These are phyloP conservation scores for Notarius quadriscutis DNA, from an alignment of 2,113 vertebrate species.

Conservation along the genomic window DNA sequence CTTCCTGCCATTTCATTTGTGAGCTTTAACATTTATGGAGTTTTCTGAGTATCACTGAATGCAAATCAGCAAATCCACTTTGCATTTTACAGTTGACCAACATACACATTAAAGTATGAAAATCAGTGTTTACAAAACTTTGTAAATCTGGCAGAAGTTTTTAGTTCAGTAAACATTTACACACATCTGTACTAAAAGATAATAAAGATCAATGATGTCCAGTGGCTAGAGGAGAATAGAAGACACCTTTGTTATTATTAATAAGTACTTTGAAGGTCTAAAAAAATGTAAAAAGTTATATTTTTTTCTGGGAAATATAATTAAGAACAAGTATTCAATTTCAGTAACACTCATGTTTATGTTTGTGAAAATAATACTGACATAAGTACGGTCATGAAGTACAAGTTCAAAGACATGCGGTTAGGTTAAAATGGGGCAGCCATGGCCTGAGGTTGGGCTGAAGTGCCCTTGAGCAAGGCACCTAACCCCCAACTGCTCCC, in stretches of 20 bases:
- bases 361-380: neutral
- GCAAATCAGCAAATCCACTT: neutral
- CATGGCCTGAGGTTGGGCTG: too few species aligned
- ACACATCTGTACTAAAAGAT: too few species aligned
- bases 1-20: neutral
- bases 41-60: neutral
- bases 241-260: too few species aligned
- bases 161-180: too few species aligned
- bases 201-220: too few species aligned
- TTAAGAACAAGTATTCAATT: neutral
- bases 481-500: too few species aligned
- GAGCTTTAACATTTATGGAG: neutral
- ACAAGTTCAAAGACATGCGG: too few species aligned
- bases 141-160: neutral
- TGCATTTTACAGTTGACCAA: neutral
- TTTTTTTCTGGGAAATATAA: neutral
- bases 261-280: too few species aligned
- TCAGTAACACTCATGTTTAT: neutral
- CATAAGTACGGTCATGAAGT: neutral
- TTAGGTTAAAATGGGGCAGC: too few species aligned
- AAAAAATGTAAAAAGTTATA: too few species aligned
- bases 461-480: too few species aligned
- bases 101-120: neutral
- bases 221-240: too few species aligned
- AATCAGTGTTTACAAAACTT: neutral